phyloP scores from a whole-genome alignment of 30 jellyfish, hydroid and myxozoan genomes.

The Chrysaora quinquecirrha region DNA sequence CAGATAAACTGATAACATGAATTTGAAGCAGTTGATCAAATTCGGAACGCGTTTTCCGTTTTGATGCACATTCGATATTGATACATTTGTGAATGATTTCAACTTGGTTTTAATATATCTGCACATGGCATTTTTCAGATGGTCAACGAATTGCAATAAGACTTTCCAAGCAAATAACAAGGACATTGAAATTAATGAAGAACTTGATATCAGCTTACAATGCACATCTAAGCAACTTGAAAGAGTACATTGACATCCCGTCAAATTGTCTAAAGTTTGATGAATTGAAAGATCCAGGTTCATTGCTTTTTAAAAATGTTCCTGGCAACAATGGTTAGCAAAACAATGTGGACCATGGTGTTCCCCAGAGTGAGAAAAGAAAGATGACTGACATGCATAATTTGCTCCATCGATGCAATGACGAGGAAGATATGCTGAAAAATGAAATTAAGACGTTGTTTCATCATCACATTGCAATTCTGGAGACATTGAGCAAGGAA shows the following conservation, averaged over 20 bases:
- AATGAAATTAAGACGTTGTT: not conserved
- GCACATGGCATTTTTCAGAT: constrained; percentile 19
- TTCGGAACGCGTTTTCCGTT: no score
- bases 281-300: not conserved
- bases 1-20: no score
- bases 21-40: no score
- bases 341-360: not conserved
- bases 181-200: constrained; percentile 14
- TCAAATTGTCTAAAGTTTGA: not conserved
- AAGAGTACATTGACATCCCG: not conserved
- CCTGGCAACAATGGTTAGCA: not conserved
- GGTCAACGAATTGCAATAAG: constrained; percentile 13
- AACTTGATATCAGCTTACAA: constrained; percentile 9
- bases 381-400: not conserved
- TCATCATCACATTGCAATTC: not conserved
- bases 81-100: not conserved
- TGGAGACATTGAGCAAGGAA: not conserved
- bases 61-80: no score
- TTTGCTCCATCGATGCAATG: not conserved
- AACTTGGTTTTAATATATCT: not conserved
- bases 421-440: not conserved
- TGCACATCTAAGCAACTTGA: constrained; percentile 7
- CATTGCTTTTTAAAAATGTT: not conserved
- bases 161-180: constrained; percentile 21
- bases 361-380: not conserved